These are phyloP conservation scores for Drosophila lacertosa DNA, from an alignment of 1,140 invertebrate species.

Conservation along the genomic window DNA sequence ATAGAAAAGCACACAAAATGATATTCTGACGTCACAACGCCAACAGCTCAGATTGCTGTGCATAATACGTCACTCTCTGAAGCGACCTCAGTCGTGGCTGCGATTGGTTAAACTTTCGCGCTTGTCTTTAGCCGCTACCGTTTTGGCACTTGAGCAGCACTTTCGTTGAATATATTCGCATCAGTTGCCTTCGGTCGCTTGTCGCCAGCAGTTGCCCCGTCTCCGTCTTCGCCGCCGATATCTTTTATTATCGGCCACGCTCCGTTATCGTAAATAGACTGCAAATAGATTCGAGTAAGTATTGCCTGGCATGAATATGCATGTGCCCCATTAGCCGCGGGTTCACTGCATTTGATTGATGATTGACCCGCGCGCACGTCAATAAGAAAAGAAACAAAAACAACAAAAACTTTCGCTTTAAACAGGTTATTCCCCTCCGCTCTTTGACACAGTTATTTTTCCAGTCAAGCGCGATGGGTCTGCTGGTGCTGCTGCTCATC, in stretches of 20 bases:
- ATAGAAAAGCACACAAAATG: too few species aligned
- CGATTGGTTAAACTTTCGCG: too few species aligned
- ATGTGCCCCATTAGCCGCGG: neutral
- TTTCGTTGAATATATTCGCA: constrained; percentile 34
- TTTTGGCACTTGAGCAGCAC: constrained; percentile 27
- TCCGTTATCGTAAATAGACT: neutral
- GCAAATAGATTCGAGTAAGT: constrained; percentile 1
- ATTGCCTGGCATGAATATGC: neutral
- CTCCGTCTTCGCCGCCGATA: neutral
- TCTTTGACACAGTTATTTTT: neutral
- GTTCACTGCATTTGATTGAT: too few species aligned
- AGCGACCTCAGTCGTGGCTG: too few species aligned
- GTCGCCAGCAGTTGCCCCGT: constrained; percentile 20
- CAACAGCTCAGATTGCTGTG: too few species aligned
- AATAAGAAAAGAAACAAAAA: neutral
- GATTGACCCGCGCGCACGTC: too few species aligned
- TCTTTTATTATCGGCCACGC: constrained; percentile 3
- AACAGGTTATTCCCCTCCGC: constrained; percentile 35
- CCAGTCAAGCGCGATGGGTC: constrained; percentile 70
- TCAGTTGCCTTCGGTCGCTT: constrained; percentile 37
- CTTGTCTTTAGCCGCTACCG: neutral
- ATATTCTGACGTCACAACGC: too few species aligned
- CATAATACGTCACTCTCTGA: too few species aligned
- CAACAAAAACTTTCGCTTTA: constrained; percentile 51
- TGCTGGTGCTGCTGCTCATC: constrained; percentile 85